These are phyloP conservation scores for Dusona sp. DNA, from an alignment of 2,888 invertebrate species.

Conservation along the genomic window DNA sequence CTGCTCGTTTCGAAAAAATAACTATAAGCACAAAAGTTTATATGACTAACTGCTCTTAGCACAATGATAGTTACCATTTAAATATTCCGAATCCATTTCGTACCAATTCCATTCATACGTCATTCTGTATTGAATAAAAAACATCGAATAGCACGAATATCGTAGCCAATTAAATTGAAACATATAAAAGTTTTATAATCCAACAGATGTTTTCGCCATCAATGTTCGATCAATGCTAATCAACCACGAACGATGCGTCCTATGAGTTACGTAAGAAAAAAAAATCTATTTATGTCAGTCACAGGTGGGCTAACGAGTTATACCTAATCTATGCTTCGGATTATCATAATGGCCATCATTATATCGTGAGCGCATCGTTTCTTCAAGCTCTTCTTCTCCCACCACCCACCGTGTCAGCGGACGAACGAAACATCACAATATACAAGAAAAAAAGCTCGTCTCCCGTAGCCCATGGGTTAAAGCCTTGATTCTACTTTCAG, in stretches of 20 bases:
- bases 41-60: background rate
- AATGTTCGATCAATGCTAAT: conserved; percentile 33
- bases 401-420: conserved; percentile 18
- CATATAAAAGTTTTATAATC: too few relatives aligned
- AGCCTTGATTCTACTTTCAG: background rate
- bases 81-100: background rate
- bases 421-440: conserved; percentile 51
- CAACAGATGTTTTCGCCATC: too few relatives aligned
- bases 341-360: conserved; percentile 84
- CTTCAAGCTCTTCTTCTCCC: background rate
- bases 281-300: conserved; percentile 68
- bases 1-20: conserved; percentile 40
- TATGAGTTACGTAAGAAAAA: background rate
- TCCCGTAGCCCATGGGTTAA: background rate
- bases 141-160: background rate
- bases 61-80: background rate
- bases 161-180: background rate
- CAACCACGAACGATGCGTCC: background rate
- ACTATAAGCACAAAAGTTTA: conserved; percentile 24
- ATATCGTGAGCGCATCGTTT: conserved; percentile 76
- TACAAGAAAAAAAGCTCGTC: conserved; percentile 12
- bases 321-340: conserved; percentile 83
- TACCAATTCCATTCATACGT: background rate
- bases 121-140: background rate
- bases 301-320: conserved; percentile 82